Percentiles rank a stretch among this genome's conserved stretches.
These are phyloP conservation scores for Abrostola tripartita DNA, from an alignment of 2,888 invertebrate species.

Conservation along the genomic window DNA sequence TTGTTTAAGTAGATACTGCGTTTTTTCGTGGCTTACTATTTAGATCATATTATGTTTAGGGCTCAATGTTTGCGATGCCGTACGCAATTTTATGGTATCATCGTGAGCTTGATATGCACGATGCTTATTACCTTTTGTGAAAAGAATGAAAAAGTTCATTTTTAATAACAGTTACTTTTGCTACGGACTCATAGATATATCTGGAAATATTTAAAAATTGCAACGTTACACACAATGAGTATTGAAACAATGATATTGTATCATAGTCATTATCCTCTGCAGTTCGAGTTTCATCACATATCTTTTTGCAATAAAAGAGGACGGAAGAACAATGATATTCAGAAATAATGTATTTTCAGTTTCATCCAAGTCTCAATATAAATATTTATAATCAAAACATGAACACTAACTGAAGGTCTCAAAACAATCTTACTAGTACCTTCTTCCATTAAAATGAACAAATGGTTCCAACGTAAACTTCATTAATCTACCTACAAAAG, in stretches of 20 bases:
- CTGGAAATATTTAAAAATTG: too few relatives aligned
- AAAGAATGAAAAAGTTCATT: not conserved
- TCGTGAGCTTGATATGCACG: not conserved
- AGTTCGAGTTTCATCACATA: too few relatives aligned
- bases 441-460: conserved; percentile 16
- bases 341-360: too few relatives aligned
- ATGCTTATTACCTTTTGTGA: not conserved
- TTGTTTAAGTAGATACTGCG: conserved; percentile 54
- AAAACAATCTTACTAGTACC: not conserved
- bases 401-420: not conserved
- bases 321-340: too few relatives aligned
- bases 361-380: too few relatives aligned
- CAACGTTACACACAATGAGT: too few relatives aligned
- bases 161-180: not conserved
- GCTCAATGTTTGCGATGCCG: not conserved
- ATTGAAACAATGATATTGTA: too few relatives aligned
- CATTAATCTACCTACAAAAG: conserved; percentile 35
- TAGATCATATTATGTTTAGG: conserved; percentile 4
- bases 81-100: not conserved
- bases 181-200: too few relatives aligned
- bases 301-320: too few relatives aligned
- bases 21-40: conserved; percentile 19
- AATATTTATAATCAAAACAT: too few relatives aligned
- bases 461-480: conserved; percentile 23
- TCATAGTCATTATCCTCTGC: too few relatives aligned